Evolutionary conservation across 2,888 invertebrate genomes (phyloP).

Genomic region (Cataglyphis albicans): DNA sequence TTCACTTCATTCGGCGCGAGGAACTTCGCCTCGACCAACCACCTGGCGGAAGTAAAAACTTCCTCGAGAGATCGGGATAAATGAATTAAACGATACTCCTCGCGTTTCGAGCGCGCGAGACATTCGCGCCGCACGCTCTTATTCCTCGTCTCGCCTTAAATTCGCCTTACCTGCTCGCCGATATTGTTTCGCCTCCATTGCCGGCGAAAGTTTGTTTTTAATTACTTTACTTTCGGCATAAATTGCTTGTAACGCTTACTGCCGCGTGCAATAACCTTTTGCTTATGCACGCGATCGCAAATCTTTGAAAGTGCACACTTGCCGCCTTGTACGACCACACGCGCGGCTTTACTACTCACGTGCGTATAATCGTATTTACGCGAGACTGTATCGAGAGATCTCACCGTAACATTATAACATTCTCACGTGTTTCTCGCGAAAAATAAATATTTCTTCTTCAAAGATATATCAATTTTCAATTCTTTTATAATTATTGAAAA

Average conservation of each 20-base stretch:
- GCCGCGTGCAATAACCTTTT: slow-evolving; percentile 30
- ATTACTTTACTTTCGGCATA: slow-evolving; percentile 54
- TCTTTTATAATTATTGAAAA: not conserved
- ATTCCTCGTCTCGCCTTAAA: slow-evolving; percentile 31
- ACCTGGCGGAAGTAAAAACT: slow-evolving; percentile 39
- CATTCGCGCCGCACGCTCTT: not conserved
- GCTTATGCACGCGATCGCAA: slow-evolving; percentile 37
- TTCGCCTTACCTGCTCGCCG: slow-evolving; percentile 42
- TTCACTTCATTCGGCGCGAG: slow-evolving; percentile 46
- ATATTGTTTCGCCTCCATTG: slow-evolving; percentile 41
- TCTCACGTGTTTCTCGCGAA: not conserved
- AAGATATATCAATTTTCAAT: not conserved
- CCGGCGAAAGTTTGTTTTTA: slow-evolving; percentile 49
- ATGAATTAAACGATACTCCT: slow-evolving; percentile 47
- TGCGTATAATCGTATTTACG: slow-evolving; percentile 31
- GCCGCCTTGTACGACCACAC: not conserved
- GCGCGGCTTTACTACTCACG: slow-evolving; percentile 30
- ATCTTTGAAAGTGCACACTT: slow-evolving; percentile 33
- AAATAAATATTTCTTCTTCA: not conserved
- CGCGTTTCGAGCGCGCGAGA: slow-evolving; percentile 12
- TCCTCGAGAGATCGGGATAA: slow-evolving; percentile 40
- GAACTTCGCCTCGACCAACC: slow-evolving; percentile 23
- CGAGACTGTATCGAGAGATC: slow-evolving; percentile 8
- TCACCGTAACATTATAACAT: slow-evolving; percentile 6
- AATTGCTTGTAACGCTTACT: slow-evolving; percentile 49